These are phyloP conservation scores for Ceratosolen fusciceps DNA, from an alignment of 1,140 invertebrate genomes.

Conservation along the genomic window DNA sequence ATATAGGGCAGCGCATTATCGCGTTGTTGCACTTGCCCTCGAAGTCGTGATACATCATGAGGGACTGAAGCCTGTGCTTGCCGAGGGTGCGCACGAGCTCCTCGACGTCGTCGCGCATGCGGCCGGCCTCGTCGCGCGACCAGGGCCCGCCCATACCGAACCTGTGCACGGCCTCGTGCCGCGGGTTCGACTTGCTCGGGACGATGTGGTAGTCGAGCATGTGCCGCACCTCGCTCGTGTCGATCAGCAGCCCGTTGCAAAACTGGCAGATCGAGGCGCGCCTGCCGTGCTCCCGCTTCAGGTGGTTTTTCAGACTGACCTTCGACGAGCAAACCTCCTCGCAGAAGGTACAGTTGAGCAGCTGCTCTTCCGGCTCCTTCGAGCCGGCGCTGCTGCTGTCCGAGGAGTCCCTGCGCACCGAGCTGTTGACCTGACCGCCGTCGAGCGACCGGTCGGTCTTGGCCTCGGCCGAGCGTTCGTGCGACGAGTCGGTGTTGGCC, in stretches of 20 bases:
- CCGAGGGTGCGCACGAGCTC: conserved; percentile 49
- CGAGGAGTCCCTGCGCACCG: conserved; percentile 30
- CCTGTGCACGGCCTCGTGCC: neutral
- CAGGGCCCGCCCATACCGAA: conserved; percentile 13
- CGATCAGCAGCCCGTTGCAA: conserved; percentile 50
- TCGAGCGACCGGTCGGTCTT: conserved; percentile 12
- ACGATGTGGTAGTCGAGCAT: conserved; percentile 52
- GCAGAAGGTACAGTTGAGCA: conserved; percentile 49
- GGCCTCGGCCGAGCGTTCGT: neutral
- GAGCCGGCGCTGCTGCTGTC: conserved; percentile 32
- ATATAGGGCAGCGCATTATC: conserved; percentile 43
- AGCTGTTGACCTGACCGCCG: neutral
- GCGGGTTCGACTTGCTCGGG: conserved; percentile 33
- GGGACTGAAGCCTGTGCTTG: conserved; percentile 44
- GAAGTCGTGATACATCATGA: conserved; percentile 51
- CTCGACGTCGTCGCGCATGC: conserved; percentile 48
- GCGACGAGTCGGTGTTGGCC: neutral
- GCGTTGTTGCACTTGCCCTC: conserved; percentile 41
- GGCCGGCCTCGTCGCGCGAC: conserved; percentile 20
- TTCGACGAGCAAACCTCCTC: conserved; percentile 48
- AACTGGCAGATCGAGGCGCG: conserved; percentile 51
- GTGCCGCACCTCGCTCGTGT: conserved; percentile 50
- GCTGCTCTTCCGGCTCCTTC: conserved; percentile 35
- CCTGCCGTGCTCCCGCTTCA: conserved; percentile 45
- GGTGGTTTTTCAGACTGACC: conserved; percentile 49